Evolutionary conservation across 1,140 invertebrate species (phyloP), one percentile per base, ranked within the genome.

Genomic region (Nasonia giraulti): DNA sequence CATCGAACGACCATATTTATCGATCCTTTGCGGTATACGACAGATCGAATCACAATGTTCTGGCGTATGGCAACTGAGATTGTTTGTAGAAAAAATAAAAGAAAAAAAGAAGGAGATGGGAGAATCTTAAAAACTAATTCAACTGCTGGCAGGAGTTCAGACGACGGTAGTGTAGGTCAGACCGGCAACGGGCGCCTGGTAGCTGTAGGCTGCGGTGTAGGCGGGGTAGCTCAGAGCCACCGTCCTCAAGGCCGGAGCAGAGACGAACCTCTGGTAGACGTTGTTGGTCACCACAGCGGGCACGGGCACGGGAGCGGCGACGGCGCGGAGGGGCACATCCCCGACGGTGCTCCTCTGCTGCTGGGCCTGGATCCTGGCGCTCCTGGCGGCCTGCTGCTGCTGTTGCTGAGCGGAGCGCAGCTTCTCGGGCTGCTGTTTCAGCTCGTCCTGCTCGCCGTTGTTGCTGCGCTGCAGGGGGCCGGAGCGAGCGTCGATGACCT

Each of bases 181-280:
- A 11, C 89, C 89, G 55, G 86, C 83, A 23, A 89, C 75, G 8
- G 92, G 90, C 8, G 89, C 85, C 27, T 88, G 86, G 68, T 91
- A 93, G 23, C 92, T 90, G 2, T 91, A 66, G 1, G 92, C 92
- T 5, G 90, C 87, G 7, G 90, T 88, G 33, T 93, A 92, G 23
- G 90, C 86, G 2, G 92, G 89, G 80, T 91, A 92, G 69, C 75
- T 85, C 44, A 89, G 85, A 37, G 89, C 37, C 8, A 83, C 2
- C n/a, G 27, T 33, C 69, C 69, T 88, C 86, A 62, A 40, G 66
- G 87, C 86, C 8, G 89, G 87, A 31, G 88, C 78, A 0, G 79
- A 82, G 55, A 89, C 85, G 76, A 89, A 66, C 86, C 86, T 85
- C 68, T 83, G 83, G 6, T 86, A 74, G 77, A 84, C 71, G 12